Conservation (phyloP, 1,140 invertebrate species). For the Chironomus striatipennis region DNA sequence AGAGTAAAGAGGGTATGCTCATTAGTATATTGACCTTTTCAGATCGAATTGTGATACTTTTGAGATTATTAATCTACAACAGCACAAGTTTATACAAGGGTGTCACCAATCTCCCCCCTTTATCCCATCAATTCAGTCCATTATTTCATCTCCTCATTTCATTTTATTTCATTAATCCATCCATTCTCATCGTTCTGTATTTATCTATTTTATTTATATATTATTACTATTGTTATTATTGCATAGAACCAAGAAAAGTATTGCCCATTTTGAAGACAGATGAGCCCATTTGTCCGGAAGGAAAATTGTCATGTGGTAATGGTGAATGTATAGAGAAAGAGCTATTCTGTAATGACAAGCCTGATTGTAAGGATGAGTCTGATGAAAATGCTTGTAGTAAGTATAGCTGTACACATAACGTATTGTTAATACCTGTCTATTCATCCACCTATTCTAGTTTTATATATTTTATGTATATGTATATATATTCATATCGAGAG, state of each 20-base stretch:
- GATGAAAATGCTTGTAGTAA: conserved; percentile 93
- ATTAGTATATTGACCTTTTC: too few relatives aligned
- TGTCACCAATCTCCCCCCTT: too few relatives aligned
- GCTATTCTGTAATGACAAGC: conserved; percentile 85
- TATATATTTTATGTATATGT: too few relatives aligned
- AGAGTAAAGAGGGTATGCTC: too few relatives aligned
- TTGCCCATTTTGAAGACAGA: conserved; percentile 83
- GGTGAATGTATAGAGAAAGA: conserved; percentile 84
- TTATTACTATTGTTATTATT: conserved; percentile 25
- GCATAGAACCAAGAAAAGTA: conserved; percentile 74
- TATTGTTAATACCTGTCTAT: neutral
- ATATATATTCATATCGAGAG: too few relatives aligned
- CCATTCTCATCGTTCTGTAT: neutral
- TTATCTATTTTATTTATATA: neutral
- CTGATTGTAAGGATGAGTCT: conserved; percentile 87
- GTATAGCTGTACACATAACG: conserved; percentile 37
- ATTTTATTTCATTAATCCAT: neutral
- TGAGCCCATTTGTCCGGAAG: conserved; percentile 79
- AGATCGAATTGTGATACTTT: too few relatives aligned
- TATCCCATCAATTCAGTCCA: too few relatives aligned
- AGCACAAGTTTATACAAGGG: too few relatives aligned
- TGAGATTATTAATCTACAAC: too few relatives aligned
- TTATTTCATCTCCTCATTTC: neutral
- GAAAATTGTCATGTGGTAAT: conserved; percentile 80
- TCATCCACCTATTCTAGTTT: too few relatives aligned